These are phyloP conservation scores for Panthera uncia DNA, from an alignment of 2,113 vertebrate species.

Conservation along the genomic window DNA sequence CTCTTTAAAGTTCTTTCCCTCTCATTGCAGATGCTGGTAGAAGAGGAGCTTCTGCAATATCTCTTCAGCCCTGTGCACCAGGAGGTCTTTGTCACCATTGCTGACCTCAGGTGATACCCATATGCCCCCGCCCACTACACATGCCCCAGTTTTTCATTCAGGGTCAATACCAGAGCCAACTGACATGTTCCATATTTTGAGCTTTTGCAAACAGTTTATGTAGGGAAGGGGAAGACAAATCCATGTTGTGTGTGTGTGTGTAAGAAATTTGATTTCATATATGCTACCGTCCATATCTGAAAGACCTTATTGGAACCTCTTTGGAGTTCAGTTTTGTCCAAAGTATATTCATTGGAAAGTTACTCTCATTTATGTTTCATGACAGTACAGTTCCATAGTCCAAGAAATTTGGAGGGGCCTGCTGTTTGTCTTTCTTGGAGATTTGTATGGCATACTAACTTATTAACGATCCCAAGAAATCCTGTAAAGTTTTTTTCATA, in stretches of 20 bases:
- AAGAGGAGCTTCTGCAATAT: slow-evolving; percentile 41
- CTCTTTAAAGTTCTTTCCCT: slow-evolving; percentile 15
- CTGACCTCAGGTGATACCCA: slow-evolving; percentile 69
- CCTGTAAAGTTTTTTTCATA: background rate
- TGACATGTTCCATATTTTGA: background rate
- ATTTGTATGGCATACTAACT: background rate
- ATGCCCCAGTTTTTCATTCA: background rate
- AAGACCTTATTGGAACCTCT: slow-evolving; percentile 2
- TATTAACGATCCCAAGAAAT: background rate
- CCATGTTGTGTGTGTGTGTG: background rate
- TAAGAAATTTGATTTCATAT: background rate
- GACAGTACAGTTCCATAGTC: background rate
- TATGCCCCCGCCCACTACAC: background rate
- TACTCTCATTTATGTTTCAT: background rate
- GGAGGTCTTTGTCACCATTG: slow-evolving; percentile 64
- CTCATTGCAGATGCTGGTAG: slow-evolving; percentile 63
- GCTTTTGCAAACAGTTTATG: background rate
- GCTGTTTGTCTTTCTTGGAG: background rate
- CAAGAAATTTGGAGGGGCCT: background rate
- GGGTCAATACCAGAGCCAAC: background rate
- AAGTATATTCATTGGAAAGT: background rate
- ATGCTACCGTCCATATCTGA: background rate
- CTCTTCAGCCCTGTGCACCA: slow-evolving; percentile 54
- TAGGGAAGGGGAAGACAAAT: background rate
- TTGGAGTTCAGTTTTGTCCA: background rate